Base-by-base conservation (phyloP, 2,113 vertebrate genomes). In the Tetrao urogallus region DNA sequence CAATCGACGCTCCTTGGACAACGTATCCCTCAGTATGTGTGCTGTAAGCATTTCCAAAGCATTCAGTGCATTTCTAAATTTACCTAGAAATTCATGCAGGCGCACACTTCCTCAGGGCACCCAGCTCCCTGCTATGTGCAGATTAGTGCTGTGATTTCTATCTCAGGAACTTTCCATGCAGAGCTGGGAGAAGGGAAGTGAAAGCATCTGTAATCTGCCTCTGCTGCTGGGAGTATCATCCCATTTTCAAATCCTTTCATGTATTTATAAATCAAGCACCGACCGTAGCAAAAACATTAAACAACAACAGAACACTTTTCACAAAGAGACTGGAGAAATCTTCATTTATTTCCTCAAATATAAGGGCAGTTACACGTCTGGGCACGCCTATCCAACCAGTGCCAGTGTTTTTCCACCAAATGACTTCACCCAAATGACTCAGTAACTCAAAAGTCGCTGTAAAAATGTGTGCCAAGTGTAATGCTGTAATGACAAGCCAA, bases 361-460 rank as follows among this genome's bases (percentile, higher is more conserved):
- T 18, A 82, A 0, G 1, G 56, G 11, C 56, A 73, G 69, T 45
- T 89, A 60, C 34, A 11, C 4, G 30, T 19, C 74, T 34, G 1
- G 32, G 64, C 89, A 93, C 16, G 0, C 90, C 86, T 71, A 21
- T 24, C 36, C 25, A 64, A 70, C 73, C 2, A 36, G 36, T 34
- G 63, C 2, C 20, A 1, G 92, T 80, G 72, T 92, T 94, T 94
- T 93, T 97, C 93, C 91, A 91, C 27, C 79, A 86, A 60, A 6
- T 6, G 40, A 74, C 40, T 89, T 78, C 74, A 60, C 82, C 24
- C 27, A 80, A 74, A 77, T 88, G 67, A 91, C 82, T 93, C 89
- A 90, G 64, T 65, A 80, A 63, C n/a, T 42, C 2, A 3, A 77
- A 92, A 94, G 60, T 3, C 75, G 36, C 40, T 74, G 2, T 8